Conservation (phyloP, 2,888 invertebrate genomes). For the Coleophora deauratella region DNA sequence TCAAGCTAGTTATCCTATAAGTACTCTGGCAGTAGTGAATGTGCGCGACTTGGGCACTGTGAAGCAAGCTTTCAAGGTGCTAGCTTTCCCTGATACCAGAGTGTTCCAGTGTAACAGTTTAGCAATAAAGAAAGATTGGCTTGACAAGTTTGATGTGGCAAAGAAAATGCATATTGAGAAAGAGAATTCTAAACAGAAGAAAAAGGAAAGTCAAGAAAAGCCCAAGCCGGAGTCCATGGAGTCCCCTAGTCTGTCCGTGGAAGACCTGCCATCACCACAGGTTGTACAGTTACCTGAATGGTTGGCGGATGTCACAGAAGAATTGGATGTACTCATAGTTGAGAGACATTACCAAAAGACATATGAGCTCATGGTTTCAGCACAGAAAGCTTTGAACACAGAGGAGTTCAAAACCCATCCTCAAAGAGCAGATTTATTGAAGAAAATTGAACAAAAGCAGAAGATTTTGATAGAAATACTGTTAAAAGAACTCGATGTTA, state of each 20-base stretch:
- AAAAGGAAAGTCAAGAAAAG: conserved; percentile 53
- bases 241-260: conserved; percentile 64
- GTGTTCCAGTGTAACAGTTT: conserved; percentile 92
- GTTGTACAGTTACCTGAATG: conserved; percentile 81
- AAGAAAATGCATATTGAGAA: conserved; percentile 84
- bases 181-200: conserved; percentile 75
- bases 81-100: conserved; percentile 94
- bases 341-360: conserved; percentile 97
- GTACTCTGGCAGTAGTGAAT: conserved; percentile 94
- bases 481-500: conserved; percentile 90
- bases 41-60: conserved; percentile 91
- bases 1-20: conserved; percentile 88
- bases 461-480: conserved; percentile 88
- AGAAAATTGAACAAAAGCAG: conserved; percentile 80
- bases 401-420: conserved; percentile 58
- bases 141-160: conserved; percentile 92
- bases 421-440: conserved; percentile 50
- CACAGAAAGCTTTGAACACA: conserved; percentile 51
- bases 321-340: conserved; percentile 95
- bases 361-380: conserved; percentile 81
- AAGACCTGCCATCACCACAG: conserved; percentile 58
- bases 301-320: conserved; percentile 93
- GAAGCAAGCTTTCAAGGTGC: conserved; percentile 93
- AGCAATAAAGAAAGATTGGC: conserved; percentile 91
- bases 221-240: conserved; percentile 52